These are phyloP conservation scores for Strix occidentalis DNA, from an alignment of 2,797 vertebrate genomes.

Conservation along the genomic window DNA sequence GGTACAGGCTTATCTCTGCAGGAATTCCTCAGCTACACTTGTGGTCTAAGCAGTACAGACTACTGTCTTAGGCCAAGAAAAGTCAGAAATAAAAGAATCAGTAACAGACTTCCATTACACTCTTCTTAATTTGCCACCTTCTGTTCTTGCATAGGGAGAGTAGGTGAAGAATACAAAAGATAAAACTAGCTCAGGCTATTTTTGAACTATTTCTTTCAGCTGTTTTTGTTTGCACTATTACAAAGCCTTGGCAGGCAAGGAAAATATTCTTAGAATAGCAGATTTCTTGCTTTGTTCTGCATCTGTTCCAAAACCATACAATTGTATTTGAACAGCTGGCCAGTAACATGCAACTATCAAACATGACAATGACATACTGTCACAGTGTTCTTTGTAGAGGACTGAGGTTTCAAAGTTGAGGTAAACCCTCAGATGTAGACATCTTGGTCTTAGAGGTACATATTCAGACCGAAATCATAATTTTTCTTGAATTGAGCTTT, in stretches of 20 bases:
- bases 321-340: slow-evolving; percentile 58
- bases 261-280: slow-evolving; percentile 47
- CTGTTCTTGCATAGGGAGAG: neutral
- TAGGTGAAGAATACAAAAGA: neutral
- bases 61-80: neutral
- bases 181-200: neutral
- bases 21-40: neutral
- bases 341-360: neutral
- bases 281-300: slow-evolving; percentile 38
- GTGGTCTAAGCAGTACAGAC: neutral
- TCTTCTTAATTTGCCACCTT: neutral
- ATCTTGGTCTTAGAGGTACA: neutral
- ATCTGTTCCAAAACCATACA: slow-evolving; percentile 36
- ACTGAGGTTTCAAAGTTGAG: slow-evolving; percentile 22
- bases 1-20: neutral
- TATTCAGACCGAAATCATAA: neutral
- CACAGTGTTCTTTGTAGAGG: neutral
- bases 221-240: slow-evolving; percentile 51
- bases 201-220: slow-evolving; percentile 22
- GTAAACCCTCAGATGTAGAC: neutral
- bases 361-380: neutral
- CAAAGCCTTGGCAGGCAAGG: slow-evolving; percentile 38
- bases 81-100: neutral
- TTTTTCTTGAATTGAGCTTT: slow-evolving; percentile 27
- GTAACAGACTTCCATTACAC: neutral